Base-by-base conservation (phyloP, 2,113 vertebrate species). In the Peucedramus taeniatus region DNA sequence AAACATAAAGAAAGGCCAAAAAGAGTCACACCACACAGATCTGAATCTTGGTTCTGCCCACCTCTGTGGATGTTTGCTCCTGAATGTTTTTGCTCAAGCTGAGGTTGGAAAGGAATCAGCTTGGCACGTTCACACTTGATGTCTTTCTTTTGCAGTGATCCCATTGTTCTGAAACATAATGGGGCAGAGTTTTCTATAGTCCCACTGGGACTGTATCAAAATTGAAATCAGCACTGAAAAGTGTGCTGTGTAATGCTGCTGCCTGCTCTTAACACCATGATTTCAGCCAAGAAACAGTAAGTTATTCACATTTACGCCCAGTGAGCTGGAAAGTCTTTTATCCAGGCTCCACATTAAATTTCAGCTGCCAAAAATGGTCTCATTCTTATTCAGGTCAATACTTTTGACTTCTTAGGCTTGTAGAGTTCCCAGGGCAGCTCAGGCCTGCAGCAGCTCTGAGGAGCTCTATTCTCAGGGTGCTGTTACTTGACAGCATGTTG, bases 161-260 rank as follows among this genome's bases (percentile, higher is more conserved):
- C 95, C 97, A 98, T 98, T 98, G 98, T 98, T 98, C 96, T 96
- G 56, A 87, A 95, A 93, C 94, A 97, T 97, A 98, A 98, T 97
- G 90, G 97, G 89, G 78, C 97, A 98, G 96, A 77, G 93, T 93
- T 97, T 95, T 96, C 96, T 96, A 85, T 95, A 92, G 86, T 97
- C 97, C 97, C 97, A 78, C 15, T 97, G 97, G 97, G 94, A 89
- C 84, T 57, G 93, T 95, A 96, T 94, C 97, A 96, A 98, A 97
- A 98, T 97, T 97, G 96, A 95, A 96, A 97, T 97, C 96, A 97
- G 97, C 97, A 96, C 97, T 98, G 97, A 97, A 97, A 96, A 97
- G 96, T 68, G 40, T 71, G 87, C 92, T 97, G 94, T 83, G 64
- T 91, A 94, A 96, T 87, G 89, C 75, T 65, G 87, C 91, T 95